Evolutionary conservation across 92 coral and sea anemone genomes (phyloP).

Genomic region (Epizoanthus ramosus): DNA sequence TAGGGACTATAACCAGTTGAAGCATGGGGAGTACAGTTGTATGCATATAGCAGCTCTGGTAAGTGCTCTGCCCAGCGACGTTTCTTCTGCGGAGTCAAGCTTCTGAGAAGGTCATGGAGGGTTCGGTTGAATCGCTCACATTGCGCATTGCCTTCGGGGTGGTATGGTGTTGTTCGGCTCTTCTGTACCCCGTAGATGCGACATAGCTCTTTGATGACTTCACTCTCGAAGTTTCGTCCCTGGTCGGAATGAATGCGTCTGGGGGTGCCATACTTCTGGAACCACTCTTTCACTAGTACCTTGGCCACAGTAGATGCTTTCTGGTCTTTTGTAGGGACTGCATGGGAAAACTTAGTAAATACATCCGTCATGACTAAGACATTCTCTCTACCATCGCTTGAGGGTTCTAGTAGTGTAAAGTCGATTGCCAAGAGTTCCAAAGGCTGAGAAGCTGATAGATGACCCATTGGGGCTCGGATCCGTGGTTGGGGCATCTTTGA

Average conservation of each 20-base stretch:
- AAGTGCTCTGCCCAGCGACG: constrained; percentile 54
- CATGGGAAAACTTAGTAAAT: constrained; percentile 62
- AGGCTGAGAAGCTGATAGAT: constrained; percentile 48
- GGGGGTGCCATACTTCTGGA: constrained; percentile 58
- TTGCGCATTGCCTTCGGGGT: constrained; percentile 71
- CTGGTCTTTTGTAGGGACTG: constrained; percentile 67
- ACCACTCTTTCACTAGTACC: constrained; percentile 65
- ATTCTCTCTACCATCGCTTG: constrained; percentile 65
- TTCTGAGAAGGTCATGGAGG: constrained; percentile 58
- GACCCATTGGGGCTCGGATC: constrained; percentile 57
- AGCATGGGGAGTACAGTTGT: constrained; percentile 64
- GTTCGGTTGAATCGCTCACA: constrained; percentile 73
- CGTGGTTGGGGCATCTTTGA: constrained; percentile 61
- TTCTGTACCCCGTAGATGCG: constrained; percentile 55
- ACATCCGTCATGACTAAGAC: constrained; percentile 75
- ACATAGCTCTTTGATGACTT: constrained; percentile 48
- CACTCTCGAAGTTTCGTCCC: constrained; percentile 64
- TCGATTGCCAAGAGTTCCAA: constrained; percentile 62
- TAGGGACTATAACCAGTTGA: constrained; percentile 62
- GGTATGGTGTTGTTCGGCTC: constrained; percentile 64
- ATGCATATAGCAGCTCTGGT: constrained; percentile 61
- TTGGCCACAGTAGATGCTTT: constrained; percentile 59
- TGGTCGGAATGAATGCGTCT: constrained; percentile 68
- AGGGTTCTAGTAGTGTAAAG: constrained; percentile 57
- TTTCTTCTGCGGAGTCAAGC: constrained; percentile 49